Conservation (phyloP, 2,888 invertebrate genomes). For the Diarsia mendica region DNA sequence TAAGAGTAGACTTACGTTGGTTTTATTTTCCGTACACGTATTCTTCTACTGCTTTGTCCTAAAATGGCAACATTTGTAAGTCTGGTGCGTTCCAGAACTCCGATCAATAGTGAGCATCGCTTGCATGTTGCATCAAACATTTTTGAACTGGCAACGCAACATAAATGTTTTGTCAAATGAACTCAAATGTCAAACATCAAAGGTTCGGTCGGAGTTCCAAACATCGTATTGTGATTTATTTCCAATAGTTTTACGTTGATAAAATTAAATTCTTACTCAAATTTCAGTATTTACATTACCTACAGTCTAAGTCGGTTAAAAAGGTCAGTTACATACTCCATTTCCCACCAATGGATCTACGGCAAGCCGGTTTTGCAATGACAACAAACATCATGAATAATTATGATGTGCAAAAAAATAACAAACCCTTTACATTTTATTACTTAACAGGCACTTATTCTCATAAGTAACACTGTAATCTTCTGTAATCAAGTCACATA, state of each 20-base stretch:
- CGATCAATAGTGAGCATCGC: not conserved
- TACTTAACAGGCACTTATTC: not conserved
- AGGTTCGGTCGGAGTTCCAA: no score
- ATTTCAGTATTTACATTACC: not conserved
- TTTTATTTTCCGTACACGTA: no score
- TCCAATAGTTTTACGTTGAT: not conserved
- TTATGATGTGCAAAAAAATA: conserved; percentile 11
- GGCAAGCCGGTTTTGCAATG: conserved; percentile 22
- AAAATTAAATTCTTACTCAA: not conserved
- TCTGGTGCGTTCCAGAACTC: no score
- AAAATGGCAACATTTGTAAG: no score
- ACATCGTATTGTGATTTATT: not conserved
- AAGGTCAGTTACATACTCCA: conserved; percentile 24
- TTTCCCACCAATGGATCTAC: not conserved
- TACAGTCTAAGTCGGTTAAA: not conserved
- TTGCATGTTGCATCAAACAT: no score
- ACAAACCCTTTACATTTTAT: conserved; percentile 5
- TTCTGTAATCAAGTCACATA: no score
- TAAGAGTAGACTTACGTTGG: no score
- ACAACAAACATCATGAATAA: not conserved
- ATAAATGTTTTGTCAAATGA: no score
- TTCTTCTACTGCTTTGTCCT: no score
- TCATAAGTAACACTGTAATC: not conserved
- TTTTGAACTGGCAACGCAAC: not conserved
- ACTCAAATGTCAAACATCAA: not conserved